A percentile compares a stretch with the other conserved stretches of the same genome.
Evolutionary conservation across 2,113 vertebrate genomes (phyloP).

Genomic region (Ictalurus furcatus): DNA sequence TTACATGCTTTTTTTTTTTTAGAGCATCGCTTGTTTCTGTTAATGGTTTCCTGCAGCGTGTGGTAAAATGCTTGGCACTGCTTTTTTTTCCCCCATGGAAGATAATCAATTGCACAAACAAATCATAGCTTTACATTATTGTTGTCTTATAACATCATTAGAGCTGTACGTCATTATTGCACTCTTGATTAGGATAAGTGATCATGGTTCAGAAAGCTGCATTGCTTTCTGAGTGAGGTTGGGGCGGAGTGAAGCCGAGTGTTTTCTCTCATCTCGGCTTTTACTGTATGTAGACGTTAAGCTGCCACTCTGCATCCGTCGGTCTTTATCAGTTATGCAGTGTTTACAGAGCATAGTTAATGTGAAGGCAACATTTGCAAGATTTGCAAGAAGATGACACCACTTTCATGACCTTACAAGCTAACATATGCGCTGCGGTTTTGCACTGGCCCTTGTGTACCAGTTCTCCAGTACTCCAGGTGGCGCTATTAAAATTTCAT

Average conservation of each 20-base stretch:
- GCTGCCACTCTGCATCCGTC: background rate
- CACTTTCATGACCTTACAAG: background rate
- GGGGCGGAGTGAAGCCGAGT: background rate
- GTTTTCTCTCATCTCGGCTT: background rate
- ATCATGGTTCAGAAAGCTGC: background rate
- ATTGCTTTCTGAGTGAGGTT: background rate
- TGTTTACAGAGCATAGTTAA: background rate
- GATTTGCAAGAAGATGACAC: background rate
- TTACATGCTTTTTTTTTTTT: background rate
- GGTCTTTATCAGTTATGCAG: background rate
- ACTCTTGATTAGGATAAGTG: slow-evolving; percentile 12
- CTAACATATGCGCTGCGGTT: background rate
- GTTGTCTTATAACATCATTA: slow-evolving; percentile 20
- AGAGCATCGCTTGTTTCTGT: slow-evolving; percentile 34
- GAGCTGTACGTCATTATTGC: slow-evolving; percentile 3
- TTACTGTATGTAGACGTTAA: background rate
- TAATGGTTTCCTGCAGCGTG: slow-evolving; percentile 28
- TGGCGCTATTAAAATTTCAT: background rate
- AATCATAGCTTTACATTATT: slow-evolving; percentile 32
- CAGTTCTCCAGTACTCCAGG: background rate
- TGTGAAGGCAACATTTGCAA: background rate
- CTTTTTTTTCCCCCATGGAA: slow-evolving; percentile 5
- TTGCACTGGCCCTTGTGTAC: background rate
- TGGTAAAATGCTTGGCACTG: slow-evolving; percentile 30
- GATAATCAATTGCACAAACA: slow-evolving; percentile 41